phyloP scores from a whole-genome alignment of 1,140 invertebrate genomes.

The Spodoptera frugiperda region DNA sequence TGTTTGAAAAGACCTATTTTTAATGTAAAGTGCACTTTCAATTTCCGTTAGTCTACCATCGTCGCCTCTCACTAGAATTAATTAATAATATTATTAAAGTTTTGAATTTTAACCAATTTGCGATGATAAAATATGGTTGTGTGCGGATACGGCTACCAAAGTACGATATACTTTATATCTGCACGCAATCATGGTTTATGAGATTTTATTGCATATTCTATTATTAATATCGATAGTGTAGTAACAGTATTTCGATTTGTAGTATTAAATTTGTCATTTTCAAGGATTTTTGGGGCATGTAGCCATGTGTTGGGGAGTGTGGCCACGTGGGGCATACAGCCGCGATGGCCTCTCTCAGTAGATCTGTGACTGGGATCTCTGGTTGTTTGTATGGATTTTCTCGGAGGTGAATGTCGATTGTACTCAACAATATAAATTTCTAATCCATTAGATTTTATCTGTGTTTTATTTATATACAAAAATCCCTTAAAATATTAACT shows the following conservation, averaged over 20 bases:
- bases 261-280: conserved; percentile 81
- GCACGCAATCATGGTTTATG: conserved; percentile 65
- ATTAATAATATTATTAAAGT: conserved; percentile 63
- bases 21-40: conserved; percentile 70
- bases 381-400: conserved; percentile 66
- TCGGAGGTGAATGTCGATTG: conserved; percentile 79
- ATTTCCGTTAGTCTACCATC: conserved; percentile 64
- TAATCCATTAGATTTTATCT: conserved; percentile 80
- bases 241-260: conserved; percentile 80
- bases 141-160: conserved; percentile 55
- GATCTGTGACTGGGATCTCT: conserved; percentile 46
- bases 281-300: conserved; percentile 58
- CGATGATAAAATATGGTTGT: conserved; percentile 52
- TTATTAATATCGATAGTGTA: conserved; percentile 74
- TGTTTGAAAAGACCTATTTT: conserved; percentile 49
- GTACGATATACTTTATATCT: conserved; percentile 50
- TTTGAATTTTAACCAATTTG: conserved; percentile 73
- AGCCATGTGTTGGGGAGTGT: conserved; percentile 33
- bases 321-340: conserved; percentile 2
- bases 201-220: conserved; percentile 79
- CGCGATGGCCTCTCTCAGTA: conserved; percentile 33
- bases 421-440: conserved; percentile 85
- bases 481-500: background rate
- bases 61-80: conserved; percentile 70
- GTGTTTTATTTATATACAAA: conserved; percentile 68